Conservation (phyloP, 2,797 vertebrate species). For the Sebastes elongatus region DNA sequence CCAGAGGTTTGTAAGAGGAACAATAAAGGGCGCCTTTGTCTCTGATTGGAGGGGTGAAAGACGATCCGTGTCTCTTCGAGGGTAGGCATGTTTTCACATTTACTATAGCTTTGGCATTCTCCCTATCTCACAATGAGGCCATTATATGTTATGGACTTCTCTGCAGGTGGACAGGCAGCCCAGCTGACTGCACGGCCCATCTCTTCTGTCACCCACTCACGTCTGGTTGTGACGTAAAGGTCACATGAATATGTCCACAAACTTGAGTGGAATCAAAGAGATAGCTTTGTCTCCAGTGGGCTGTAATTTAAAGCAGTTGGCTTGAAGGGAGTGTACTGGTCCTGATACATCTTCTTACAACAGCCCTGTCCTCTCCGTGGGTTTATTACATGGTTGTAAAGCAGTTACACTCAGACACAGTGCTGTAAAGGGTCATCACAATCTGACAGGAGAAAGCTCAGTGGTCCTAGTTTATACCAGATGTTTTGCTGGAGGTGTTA, state of each 20-base stretch:
- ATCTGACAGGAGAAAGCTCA: constrained; percentile 10
- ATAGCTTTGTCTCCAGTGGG: constrained; percentile 19
- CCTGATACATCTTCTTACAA: not conserved
- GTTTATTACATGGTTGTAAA: constrained; percentile 57
- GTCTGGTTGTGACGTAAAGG: constrained; percentile 43
- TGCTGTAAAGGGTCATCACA: constrained; percentile 18
- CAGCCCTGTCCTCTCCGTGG: not conserved
- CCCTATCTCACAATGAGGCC: constrained; percentile 70
- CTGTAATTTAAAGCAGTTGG: constrained; percentile 33
- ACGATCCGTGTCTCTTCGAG: constrained; percentile 60
- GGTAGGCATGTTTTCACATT: constrained; percentile 71
- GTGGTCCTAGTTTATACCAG: constrained; percentile 22
- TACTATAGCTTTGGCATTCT: constrained; percentile 60
- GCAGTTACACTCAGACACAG: not conserved
- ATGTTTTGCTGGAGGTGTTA: constrained; percentile 37
- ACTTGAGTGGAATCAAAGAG: constrained; percentile 30
- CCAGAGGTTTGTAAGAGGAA: constrained; percentile 34
- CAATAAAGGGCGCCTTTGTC: constrained; percentile 72
- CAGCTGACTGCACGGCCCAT: constrained; percentile 28
- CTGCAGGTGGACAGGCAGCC: constrained; percentile 59
- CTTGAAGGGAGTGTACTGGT: not conserved
- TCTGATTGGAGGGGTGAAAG: constrained; percentile 57
- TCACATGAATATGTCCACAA: constrained; percentile 16
- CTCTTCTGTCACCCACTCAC: constrained; percentile 22
- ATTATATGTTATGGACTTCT: constrained; percentile 58